These are phyloP conservation scores for Mythimna albipuncta DNA, from an alignment of 2,888 invertebrate genomes.

Conservation along the genomic window DNA sequence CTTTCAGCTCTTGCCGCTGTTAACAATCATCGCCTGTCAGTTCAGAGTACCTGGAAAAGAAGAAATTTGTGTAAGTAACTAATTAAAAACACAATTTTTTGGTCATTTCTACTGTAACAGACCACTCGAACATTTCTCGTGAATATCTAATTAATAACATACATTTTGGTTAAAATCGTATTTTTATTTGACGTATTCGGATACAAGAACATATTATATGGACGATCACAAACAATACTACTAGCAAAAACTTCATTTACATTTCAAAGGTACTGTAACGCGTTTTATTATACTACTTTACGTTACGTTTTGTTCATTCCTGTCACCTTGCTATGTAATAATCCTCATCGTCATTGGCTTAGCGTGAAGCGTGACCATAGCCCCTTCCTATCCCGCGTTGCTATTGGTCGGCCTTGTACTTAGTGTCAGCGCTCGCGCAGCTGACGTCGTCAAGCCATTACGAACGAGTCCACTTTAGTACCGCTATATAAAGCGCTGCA, in stretches of 20 bases:
- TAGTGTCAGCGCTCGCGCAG: neutral
- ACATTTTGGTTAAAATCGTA: too few species aligned
- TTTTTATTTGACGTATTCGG: too few species aligned
- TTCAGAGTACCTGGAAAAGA: constrained; percentile 17
- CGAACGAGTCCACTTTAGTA: neutral
- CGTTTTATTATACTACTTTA: neutral
- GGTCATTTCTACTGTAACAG: neutral
- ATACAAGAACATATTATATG: too few species aligned
- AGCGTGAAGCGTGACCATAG: neutral
- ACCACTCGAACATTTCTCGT: neutral
- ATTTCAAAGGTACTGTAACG: neutral
- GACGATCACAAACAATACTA: too few species aligned
- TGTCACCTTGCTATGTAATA: neutral
- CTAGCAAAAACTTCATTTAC: neutral
- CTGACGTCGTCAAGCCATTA: neutral
- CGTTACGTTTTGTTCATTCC: neutral
- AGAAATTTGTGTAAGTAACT: neutral
- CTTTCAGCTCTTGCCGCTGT: neutral
- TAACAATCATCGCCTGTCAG: constrained; percentile 12
- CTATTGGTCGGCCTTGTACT: neutral
- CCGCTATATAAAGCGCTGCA: neutral
- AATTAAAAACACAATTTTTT: neutral
- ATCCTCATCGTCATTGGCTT: neutral
- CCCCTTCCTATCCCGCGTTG: neutral
- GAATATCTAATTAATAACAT: neutral